Conservation (phyloP, 2,113 vertebrate species). For the Peromyscus californicus region DNA sequence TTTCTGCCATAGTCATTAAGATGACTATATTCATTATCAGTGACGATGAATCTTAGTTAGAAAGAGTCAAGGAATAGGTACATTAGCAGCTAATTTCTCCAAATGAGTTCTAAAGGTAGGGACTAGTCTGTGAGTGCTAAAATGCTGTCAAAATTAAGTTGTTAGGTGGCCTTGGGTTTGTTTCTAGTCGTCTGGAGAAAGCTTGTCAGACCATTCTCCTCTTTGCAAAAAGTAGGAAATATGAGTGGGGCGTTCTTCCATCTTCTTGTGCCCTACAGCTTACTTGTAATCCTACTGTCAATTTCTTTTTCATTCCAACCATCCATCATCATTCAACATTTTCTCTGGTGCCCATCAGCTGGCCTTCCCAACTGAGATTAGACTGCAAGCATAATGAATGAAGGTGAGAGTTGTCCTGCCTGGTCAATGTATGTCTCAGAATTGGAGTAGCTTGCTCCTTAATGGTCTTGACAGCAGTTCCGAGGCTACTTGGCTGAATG, state of each 20-base stretch:
- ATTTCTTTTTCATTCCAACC: neutral
- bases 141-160: neutral
- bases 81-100: neutral
- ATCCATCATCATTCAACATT: neutral
- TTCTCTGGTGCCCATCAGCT: slow-evolving; percentile 14
- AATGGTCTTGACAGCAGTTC: neutral
- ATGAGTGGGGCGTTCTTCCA: neutral
- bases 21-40: neutral
- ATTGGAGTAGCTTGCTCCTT: neutral
- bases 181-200: neutral
- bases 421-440: neutral
- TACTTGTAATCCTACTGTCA: neutral
- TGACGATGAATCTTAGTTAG: neutral
- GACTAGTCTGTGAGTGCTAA: neutral
- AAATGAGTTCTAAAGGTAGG: neutral
- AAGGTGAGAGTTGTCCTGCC: neutral
- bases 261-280: neutral
- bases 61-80: slow-evolving; percentile 13
- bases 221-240: neutral
- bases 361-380: neutral
- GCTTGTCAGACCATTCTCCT: neutral
- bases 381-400: neutral
- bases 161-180: neutral
- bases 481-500: neutral
- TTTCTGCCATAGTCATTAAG: neutral